phyloP scores from a whole-genome alignment of 2,888 invertebrate species.

The Lagria hirta region DNA sequence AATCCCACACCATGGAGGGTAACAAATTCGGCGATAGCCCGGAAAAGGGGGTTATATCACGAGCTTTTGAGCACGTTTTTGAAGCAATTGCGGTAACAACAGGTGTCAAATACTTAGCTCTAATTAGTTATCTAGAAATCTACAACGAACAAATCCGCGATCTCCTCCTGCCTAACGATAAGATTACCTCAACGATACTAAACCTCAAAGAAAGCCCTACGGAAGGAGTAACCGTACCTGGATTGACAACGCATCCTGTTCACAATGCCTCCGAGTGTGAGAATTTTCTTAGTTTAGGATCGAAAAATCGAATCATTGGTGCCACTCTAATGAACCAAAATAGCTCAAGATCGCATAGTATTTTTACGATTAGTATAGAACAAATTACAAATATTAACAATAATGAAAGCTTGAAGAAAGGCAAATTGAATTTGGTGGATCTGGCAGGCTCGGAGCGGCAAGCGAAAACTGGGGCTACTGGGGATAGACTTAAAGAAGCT shows the following conservation, averaged over 20 bases:
- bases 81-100: constrained; percentile 77
- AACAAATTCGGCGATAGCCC: constrained; percentile 44
- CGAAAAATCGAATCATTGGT: constrained; percentile 78
- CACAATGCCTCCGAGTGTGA: constrained; percentile 79
- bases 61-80: constrained; percentile 86
- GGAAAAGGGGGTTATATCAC: constrained; percentile 69
- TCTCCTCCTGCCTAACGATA: constrained; percentile 47
- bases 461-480: constrained; percentile 80
- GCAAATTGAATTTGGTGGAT: constrained; percentile 85
- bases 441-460: constrained; percentile 87
- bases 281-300: constrained; percentile 71
- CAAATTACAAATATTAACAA: constrained; percentile 63
- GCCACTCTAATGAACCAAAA: constrained; percentile 88
- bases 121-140: constrained; percentile 81
- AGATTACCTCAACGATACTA: constrained; percentile 43
- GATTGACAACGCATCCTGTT: constrained; percentile 73
- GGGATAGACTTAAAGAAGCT: constrained; percentile 82
- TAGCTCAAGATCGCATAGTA: constrained; percentile 83
- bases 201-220: constrained; percentile 58
- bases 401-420: constrained; percentile 50
- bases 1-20: constrained; percentile 89
- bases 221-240: constrained; percentile 58
- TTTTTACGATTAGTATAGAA: constrained; percentile 82
- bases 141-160: constrained; percentile 76
- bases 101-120: constrained; percentile 70